A percentile compares a stretch with the other conserved stretches of the same genome.
phyloP scores from a whole-genome alignment of 64 coral and sea anemone species.

The Porites lutea region DNA sequence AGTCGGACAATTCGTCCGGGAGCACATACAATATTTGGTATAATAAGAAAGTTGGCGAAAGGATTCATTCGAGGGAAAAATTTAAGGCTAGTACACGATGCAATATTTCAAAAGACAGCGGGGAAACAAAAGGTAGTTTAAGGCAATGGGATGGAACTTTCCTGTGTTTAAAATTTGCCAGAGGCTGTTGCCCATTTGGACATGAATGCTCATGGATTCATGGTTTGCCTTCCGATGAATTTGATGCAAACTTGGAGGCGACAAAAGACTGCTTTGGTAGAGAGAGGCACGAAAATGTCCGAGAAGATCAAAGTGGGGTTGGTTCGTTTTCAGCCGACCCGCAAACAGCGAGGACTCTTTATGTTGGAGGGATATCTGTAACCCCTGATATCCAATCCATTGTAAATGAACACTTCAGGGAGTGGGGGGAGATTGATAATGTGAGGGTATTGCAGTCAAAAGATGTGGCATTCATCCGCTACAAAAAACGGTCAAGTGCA shows the following conservation, averaged over 20 bases:
- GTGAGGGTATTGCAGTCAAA: slow-evolving; percentile 71
- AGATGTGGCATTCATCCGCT: slow-evolving; percentile 88
- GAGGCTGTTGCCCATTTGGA: slow-evolving; percentile 88
- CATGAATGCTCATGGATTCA: slow-evolving; percentile 88
- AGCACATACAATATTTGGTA: slow-evolving; percentile 93
- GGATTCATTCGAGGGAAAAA: slow-evolving; percentile 66
- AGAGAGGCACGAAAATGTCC: slow-evolving; percentile 80
- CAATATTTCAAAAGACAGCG: slow-evolving; percentile 74
- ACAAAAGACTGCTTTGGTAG: slow-evolving; percentile 87
- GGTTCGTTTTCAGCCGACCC: slow-evolving; percentile 79
- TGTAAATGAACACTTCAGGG: slow-evolving; percentile 83
- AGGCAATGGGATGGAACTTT: slow-evolving; percentile 59
- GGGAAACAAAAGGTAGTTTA: slow-evolving; percentile 69
- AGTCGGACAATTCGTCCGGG: slow-evolving; percentile 43
- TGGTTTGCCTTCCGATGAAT: slow-evolving; percentile 55
- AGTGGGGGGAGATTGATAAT: slow-evolving; percentile 92
- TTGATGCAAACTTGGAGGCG: slow-evolving; percentile 58
- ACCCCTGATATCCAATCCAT: slow-evolving; percentile 43
- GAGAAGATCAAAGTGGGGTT: slow-evolving; percentile 93
- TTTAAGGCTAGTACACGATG: slow-evolving; percentile 68
- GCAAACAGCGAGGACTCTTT: slow-evolving; percentile 81
- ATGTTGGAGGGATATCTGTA: slow-evolving; percentile 75
- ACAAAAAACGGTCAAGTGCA: slow-evolving; percentile 80
- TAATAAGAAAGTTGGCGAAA: slow-evolving; percentile 81
- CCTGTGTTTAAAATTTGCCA: slow-evolving; percentile 89